Percentiles rank a stretch among this genome's conserved stretches.
These are phyloP conservation scores for Cheirogaleus major DNA, from an alignment of 2,797 vertebrate species.

Conservation along the genomic window DNA sequence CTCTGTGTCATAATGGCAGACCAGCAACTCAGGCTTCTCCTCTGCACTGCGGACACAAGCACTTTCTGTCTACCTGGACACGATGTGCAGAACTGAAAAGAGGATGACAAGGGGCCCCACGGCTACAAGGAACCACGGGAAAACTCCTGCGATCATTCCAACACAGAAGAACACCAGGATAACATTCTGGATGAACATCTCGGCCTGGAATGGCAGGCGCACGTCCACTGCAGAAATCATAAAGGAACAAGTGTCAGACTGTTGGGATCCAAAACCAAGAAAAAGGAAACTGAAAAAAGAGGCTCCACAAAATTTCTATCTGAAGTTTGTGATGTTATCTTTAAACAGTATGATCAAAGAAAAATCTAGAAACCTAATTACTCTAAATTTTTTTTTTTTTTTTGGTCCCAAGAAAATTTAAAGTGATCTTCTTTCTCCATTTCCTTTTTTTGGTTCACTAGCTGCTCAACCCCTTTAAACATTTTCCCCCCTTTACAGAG, in stretches of 20 bases:
- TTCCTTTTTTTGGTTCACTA: neutral
- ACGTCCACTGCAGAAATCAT: constrained; percentile 89
- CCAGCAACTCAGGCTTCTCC: neutral
- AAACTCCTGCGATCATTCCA: constrained; percentile 92
- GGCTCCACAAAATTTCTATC: neutral
- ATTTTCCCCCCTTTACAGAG: neutral
- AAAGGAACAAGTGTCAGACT: neutral
- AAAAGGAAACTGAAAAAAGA: neutral
- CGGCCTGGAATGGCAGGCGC: constrained; percentile 94
- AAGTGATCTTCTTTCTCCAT: neutral
- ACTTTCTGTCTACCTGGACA: constrained; percentile 87
- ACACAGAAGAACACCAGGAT: constrained; percentile 95
- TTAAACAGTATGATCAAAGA: neutral
- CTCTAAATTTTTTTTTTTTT: neutral
- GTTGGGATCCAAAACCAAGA: neutral
- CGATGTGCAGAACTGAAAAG: constrained; percentile 90
- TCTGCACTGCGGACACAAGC: neutral
- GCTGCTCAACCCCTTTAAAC: neutral
- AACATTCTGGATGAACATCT: constrained; percentile 97
- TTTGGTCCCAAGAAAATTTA: neutral
- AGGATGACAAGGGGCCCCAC: constrained; percentile 92
- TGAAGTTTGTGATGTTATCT: neutral
- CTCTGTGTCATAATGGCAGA: neutral
- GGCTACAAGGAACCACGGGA: constrained; percentile 94
- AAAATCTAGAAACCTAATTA: neutral